A percentile compares a stretch with the other conserved stretches of the same genome.
phyloP scores from a whole-genome alignment of 2,113 vertebrate species.

The Eubucco bourcierii region DNA sequence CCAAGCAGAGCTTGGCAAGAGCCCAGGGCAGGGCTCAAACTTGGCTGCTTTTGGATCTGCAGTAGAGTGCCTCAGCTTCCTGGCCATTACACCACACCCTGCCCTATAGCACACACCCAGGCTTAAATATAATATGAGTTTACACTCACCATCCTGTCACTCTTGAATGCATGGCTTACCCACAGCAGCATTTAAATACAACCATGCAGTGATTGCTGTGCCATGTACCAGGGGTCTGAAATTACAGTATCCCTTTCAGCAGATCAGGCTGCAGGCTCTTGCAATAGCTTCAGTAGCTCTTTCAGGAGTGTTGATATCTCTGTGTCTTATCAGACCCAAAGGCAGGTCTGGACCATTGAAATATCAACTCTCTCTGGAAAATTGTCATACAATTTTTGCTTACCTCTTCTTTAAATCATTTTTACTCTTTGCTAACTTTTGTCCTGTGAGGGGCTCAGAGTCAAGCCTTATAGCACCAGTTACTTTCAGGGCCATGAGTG shows the following conservation, averaged over 20 bases:
- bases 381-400: not conserved
- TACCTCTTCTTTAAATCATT: not conserved
- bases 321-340: not conserved
- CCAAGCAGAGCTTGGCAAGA: not conserved
- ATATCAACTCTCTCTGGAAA: constrained; percentile 5
- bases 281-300: too few species aligned
- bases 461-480: not conserved
- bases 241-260: constrained; percentile 24
- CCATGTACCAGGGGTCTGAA: not conserved
- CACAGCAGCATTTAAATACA: not conserved
- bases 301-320: not conserved
- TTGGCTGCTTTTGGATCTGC: not conserved
- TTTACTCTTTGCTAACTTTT: not conserved
- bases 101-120: constrained; percentile 23
- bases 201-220: not conserved
- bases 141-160: constrained; percentile 1
- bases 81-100: constrained; percentile 37
- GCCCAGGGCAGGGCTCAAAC: not conserved
- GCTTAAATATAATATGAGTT: constrained; percentile 13
- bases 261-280: not conserved
- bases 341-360: not conserved
- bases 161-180: not conserved
- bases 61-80: not conserved
- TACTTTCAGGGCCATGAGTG: not conserved
- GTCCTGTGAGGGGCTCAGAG: not conserved